A percentile compares a stretch with the other conserved stretches of the same genome.
Conservation (phyloP, 2,888 invertebrate genomes). For the Mycalesis mineus region DNA sequence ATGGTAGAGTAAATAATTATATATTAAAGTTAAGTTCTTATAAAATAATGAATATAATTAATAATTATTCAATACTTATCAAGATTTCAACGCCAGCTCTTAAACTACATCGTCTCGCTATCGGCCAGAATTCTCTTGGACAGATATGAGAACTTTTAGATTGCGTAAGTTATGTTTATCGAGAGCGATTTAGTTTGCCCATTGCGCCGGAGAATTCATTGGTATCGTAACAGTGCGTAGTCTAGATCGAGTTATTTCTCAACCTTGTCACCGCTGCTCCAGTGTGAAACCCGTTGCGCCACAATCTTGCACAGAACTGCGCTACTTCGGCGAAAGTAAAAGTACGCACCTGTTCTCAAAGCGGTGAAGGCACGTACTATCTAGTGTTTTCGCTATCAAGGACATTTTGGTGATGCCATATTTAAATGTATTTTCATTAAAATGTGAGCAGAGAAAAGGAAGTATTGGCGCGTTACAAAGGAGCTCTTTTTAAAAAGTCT, state of each 20-base stretch:
- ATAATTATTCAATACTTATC: too few species aligned
- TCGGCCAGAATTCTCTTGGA: slow-evolving; percentile 17
- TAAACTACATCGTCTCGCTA: background rate
- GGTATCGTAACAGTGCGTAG: slow-evolving; percentile 45
- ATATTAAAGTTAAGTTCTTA: too few species aligned
- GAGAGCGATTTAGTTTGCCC: slow-evolving; percentile 25
- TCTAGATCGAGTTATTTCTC: slow-evolving; percentile 59
- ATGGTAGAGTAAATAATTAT: too few species aligned
- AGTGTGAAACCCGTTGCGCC: slow-evolving; percentile 61
- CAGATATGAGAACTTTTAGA: slow-evolving; percentile 21
- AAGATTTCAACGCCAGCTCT: too few species aligned
- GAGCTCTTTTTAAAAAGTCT: too few species aligned
- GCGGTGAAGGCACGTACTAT: slow-evolving; percentile 10
- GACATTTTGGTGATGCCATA: background rate
- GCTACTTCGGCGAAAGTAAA: slow-evolving; percentile 73
- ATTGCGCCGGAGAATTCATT: slow-evolving; percentile 29
- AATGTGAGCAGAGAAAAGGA: too few species aligned
- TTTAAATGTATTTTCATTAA: too few species aligned
- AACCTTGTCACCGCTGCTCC: slow-evolving; percentile 72
- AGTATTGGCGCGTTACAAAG: too few species aligned
- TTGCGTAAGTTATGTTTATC: slow-evolving; percentile 25
- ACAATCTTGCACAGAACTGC: slow-evolving; percentile 46
- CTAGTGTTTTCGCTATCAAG: slow-evolving; percentile 8
- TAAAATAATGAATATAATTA: too few species aligned
- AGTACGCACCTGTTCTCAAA: slow-evolving; percentile 32